Base-by-base conservation (phyloP, 2,113 vertebrate species). In the Microtus richardsoni region DNA sequence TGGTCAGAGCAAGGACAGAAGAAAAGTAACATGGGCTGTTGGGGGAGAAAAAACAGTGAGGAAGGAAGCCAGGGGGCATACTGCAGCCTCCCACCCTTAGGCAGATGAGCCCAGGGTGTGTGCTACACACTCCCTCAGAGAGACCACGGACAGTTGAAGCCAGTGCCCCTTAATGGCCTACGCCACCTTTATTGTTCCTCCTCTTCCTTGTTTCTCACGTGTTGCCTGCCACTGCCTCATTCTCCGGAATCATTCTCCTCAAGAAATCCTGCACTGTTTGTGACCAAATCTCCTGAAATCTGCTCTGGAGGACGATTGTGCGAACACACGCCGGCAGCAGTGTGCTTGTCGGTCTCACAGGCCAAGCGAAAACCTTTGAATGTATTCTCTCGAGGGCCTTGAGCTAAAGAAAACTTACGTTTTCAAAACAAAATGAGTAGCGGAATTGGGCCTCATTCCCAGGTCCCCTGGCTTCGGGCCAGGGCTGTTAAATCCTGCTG, bases 371-470 rank as follows among this genome's bases (percentile, higher is more conserved):
- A 0, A 17, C 49, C 30, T 71, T 89, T 58, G 62, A 79, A 54
- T 84, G 70, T 82, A 92, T 78, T 74, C 41, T 93, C 89, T 44
- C 49, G 62, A 84, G 24, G 39, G 10, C 52, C 93, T 95, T 66
- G 71, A 90, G 74, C 74, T n/a, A 60, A 58, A 88, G 24, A 91
- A 91, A 91, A 87, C 87, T n/a, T 78, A 28, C n/a, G 5, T 73
- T 78, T 86, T 49, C 90, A 73, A 87, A 92, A 89, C 41, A 79
- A 84, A 94, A 70, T 93, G 44, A 89, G 54, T n/a, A 52, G 41
- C 24, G 66, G 49, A 62, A 2, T 47, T 83, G 47, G 44, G 94
- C 68, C 12, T 78, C 78, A 91, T 17, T 88, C n/a, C 36, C 91
- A 71, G 3, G 73, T 84, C 77, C 16, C 5, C 13, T 58, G 70